Evolutionary conservation across 1,140 invertebrate species (phyloP).

Genomic region (Leptinotarsa defecta): DNA sequence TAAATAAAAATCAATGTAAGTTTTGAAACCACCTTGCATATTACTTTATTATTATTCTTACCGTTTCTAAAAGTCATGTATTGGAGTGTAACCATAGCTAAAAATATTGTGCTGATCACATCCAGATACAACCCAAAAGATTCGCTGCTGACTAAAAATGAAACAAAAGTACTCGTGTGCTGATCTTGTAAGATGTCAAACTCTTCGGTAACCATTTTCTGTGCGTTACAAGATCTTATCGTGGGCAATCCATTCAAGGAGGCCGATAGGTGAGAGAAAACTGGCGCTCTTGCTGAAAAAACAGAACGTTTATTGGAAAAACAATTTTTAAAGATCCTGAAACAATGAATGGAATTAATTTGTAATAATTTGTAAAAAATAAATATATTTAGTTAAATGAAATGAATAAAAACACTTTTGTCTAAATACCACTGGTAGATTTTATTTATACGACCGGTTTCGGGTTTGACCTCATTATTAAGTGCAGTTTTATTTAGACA

Average conservation of each 20-base stretch:
- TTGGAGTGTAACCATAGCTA: constrained; percentile 69
- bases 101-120: constrained; percentile 70
- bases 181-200: constrained; percentile 72
- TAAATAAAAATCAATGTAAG: too few relatives aligned
- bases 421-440: too few relatives aligned
- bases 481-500: too few relatives aligned
- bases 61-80: constrained; percentile 59
- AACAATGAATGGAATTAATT: neutral
- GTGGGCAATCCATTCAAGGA: constrained; percentile 75
- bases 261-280: constrained; percentile 77
- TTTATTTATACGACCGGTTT: too few relatives aligned
- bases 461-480: too few relatives aligned
- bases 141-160: constrained; percentile 77
- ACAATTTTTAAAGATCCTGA: neutral
- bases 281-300: constrained; percentile 64
- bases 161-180: constrained; percentile 75
- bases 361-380: too few relatives aligned
- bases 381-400: too few relatives aligned
- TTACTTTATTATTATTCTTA: constrained; percentile 32
- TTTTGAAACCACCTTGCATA: too few relatives aligned
- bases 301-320: neutral
- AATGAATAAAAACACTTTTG: too few relatives aligned
- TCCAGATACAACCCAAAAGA: constrained; percentile 83
- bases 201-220: constrained; percentile 67
- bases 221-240: constrained; percentile 69